Evolutionary conservation across 2,888 invertebrate species (phyloP), one percentile per base, ranked within the genome.

Genomic region (Pecten maximus): DNA sequence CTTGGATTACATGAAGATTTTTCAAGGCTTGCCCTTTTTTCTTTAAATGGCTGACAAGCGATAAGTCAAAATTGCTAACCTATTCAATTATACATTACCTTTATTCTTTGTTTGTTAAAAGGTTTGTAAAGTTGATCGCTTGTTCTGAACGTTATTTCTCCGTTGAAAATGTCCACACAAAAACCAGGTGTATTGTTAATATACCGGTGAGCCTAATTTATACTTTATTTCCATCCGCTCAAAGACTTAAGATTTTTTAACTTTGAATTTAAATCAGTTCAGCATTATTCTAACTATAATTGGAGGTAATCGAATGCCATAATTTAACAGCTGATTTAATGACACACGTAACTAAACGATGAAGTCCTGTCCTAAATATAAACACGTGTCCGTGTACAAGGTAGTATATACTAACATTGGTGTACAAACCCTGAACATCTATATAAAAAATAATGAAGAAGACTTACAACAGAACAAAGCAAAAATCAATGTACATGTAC

Each of bases 1-100:
- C 74, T 74, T 74, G 35, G 28, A 74, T 74, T 74, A 74, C 35
- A 74, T 15, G 35, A 28, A 28, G 74, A 35, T 28, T 35, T 74
- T 35, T 74, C 23, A 35, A 74, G 74, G 74, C 16, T 35, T 74
- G 10, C 35, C n/a, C n/a, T 12, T 74, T 74, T 3, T 74, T 35
- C 74, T 74, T 74, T 74, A 74, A 35, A 74, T 74, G 35, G 74
- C 74, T 74, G 74, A 74, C 74, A 35, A 74, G 74, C 35, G 74
- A 74, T 74, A 74, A 74, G 74, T 74, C 74, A 74, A 74, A 54
- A 28, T 74, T 74, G 74, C 23, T 35, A 74, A 74, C 74, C 74
- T 23, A 35, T 74, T 74, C 74, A 74, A 74, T 28, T 10, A 28
- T 28, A 28, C 35, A 28, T 28, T 74, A 28, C 12, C 74, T 74